Conservation (phyloP, 2,888 invertebrate species). For the Athripsodes cinereus region DNA sequence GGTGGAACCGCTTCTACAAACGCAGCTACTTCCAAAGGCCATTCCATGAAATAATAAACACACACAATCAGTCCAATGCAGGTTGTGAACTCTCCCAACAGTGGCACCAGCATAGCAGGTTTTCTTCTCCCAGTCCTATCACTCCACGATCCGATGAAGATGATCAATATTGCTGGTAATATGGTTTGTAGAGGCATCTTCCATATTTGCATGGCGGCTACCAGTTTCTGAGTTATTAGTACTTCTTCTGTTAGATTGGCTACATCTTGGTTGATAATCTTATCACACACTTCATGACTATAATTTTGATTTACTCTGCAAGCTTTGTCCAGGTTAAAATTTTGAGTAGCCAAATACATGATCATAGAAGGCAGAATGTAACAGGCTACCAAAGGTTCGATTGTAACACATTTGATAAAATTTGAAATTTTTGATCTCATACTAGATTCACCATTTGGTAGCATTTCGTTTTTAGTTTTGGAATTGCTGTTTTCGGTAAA, state of each 20-base stretch:
- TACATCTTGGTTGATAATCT: slow-evolving; percentile 64
- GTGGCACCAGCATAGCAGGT: slow-evolving; percentile 51
- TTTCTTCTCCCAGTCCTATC: slow-evolving; percentile 52
- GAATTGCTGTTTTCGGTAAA: no score
- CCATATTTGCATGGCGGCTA: slow-evolving; percentile 50
- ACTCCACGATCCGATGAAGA: slow-evolving; percentile 57
- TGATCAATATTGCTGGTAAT: slow-evolving; percentile 48
- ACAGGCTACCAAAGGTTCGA: slow-evolving; percentile 59
- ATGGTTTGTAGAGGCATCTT: slow-evolving; percentile 50
- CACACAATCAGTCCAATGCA: slow-evolving; percentile 47
- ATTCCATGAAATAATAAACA: slow-evolving; percentile 48
- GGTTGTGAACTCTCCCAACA: slow-evolving; percentile 48
- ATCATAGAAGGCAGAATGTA: slow-evolving; percentile 57
- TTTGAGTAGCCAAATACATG: slow-evolving; percentile 73
- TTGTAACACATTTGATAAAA: slow-evolving; percentile 47
- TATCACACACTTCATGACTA: slow-evolving; percentile 63
- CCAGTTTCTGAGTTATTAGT: slow-evolving; percentile 50
- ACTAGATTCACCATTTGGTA: no score
- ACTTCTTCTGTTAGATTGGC: slow-evolving; percentile 57
- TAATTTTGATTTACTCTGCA: slow-evolving; percentile 73
- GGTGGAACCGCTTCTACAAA: slow-evolving; percentile 49
- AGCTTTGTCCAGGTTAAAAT: slow-evolving; percentile 77
- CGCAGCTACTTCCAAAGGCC: slow-evolving; percentile 48
- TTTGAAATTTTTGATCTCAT: neutral
- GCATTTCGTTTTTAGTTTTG: no score